Base-by-base conservation (phyloP, 2,797 vertebrate genomes). In the Agapornis canus region DNA sequence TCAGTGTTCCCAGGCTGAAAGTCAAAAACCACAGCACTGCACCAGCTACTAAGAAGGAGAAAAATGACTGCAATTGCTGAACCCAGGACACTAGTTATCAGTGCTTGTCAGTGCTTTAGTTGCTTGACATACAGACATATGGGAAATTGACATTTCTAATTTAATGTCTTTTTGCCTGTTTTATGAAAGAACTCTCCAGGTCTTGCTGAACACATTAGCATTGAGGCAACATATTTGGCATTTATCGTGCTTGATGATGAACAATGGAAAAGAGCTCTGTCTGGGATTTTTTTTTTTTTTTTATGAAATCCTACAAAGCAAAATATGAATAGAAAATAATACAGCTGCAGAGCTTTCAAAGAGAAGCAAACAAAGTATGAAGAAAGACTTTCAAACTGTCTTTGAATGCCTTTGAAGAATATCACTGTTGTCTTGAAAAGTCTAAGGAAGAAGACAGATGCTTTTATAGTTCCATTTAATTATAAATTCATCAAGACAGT, bases 401-500 rank as follows among this genome's bases (percentile, higher is more conserved):
- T 96, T 94, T 94, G 47, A 82, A 96, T 54, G 37, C 75, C 79
- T 94, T 96, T 94, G 76, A 96, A 95, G 59, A 80, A 52, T 75
- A 72, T 18, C 70, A 86, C 47, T 69, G 10, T 86, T 93, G 21
- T 57, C 60, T 77, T 75, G 47, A 82, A 92, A 91, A 88, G 45
- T 29, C 56, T 66, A 49, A 76, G 52, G 45, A 89, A 88, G 66
- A 82, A 80, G 17, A 64, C 19, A 82, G 43, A 61, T n/a, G 8
- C 22, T 90, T 91, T 84, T 45, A 47, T 86, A 76, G 51, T 35
- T 31, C 89, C 43, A 77, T 83, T 90, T 78, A 92, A 82, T 89
- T 93, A 72, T 82, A 82, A 76, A 92, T 69, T 91, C 49, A 52
- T 91, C 66, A 82, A 85, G 61, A 79, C 20, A 40, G 20, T 52